phyloP scores from a whole-genome alignment of 2,888 invertebrate species.

The Panzeria rudis region DNA sequence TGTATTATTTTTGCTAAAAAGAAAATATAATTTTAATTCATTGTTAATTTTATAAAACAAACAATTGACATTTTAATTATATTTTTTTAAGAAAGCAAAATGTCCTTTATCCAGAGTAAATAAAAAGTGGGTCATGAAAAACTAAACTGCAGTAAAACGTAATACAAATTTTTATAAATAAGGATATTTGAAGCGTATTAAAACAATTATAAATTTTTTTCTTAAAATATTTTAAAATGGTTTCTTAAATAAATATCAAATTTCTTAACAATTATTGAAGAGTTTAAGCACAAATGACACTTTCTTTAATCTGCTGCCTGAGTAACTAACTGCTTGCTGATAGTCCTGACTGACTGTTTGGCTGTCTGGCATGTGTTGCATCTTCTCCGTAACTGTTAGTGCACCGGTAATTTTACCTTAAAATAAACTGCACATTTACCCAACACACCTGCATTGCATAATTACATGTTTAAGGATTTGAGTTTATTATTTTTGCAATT shows the following conservation, averaged over 20 bases:
- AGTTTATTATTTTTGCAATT: slow-evolving; percentile 49
- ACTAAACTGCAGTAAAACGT: too few species aligned
- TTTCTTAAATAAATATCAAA: neutral
- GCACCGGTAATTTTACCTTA: slow-evolving; percentile 17
- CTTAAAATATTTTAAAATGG: neutral
- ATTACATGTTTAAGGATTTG: slow-evolving; percentile 37
- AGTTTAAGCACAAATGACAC: slow-evolving; percentile 47
- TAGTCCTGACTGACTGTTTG: neutral
- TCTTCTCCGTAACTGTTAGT: slow-evolving; percentile 31
- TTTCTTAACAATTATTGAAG: slow-evolving; percentile 16
- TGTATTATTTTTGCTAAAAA: neutral
- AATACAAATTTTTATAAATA: too few species aligned
- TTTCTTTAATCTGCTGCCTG: neutral
- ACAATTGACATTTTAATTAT: slow-evolving; percentile 61
- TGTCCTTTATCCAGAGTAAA: neutral
- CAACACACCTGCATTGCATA: slow-evolving; percentile 68
- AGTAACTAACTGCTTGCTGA: neutral
- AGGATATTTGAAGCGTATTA: neutral
- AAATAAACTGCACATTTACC: slow-evolving; percentile 9
- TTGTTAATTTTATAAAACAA: slow-evolving; percentile 54
- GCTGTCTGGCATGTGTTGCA: slow-evolving; percentile 56
- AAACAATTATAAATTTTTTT: too few species aligned
- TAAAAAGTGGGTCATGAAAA: neutral
- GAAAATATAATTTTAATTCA: slow-evolving; percentile 53
- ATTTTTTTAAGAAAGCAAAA: neutral